These are phyloP conservation scores for Luperina nickerlii DNA, from an alignment of 2,888 invertebrate genomes.

Conservation along the genomic window DNA sequence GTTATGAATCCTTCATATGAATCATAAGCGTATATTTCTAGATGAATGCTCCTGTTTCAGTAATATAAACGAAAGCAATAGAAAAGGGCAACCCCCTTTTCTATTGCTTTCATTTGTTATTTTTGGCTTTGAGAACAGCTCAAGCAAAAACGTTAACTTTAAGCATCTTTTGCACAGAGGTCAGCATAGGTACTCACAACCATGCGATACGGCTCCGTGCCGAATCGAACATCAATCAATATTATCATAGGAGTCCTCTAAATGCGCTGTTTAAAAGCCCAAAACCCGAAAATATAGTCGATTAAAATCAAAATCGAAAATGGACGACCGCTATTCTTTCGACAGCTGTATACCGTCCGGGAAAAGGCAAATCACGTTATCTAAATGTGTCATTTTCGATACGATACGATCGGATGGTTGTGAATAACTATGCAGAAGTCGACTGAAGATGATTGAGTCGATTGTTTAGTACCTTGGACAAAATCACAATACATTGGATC, in stretches of 20 bases:
- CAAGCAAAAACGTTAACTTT: slow-evolving; percentile 3
- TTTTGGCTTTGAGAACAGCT: slow-evolving; percentile 20
- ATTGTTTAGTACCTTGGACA: neutral
- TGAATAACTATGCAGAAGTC: neutral
- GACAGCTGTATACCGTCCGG: neutral
- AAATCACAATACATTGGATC: neutral
- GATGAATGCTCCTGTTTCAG: slow-evolving; percentile 44
- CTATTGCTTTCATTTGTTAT: slow-evolving; percentile 46
- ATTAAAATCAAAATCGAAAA: too few relatives aligned
- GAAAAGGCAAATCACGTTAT: neutral
- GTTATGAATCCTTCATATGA: slow-evolving; percentile 64
- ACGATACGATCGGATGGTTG: neutral
- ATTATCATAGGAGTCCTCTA: neutral
- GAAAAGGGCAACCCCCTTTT: slow-evolving; percentile 14
- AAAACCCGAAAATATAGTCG: neutral
- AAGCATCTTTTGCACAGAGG: neutral
- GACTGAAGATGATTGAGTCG: neutral
- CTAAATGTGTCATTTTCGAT: neutral
- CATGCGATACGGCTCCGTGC: neutral
- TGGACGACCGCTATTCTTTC: neutral
- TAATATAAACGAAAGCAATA: slow-evolving; percentile 27
- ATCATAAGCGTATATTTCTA: slow-evolving; percentile 60
- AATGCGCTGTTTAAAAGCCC: neutral
- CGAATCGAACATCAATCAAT: neutral
- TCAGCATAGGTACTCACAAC: neutral